Base-by-base conservation (phyloP, 2,888 invertebrate species). In the Plebejus melissa region DNA sequence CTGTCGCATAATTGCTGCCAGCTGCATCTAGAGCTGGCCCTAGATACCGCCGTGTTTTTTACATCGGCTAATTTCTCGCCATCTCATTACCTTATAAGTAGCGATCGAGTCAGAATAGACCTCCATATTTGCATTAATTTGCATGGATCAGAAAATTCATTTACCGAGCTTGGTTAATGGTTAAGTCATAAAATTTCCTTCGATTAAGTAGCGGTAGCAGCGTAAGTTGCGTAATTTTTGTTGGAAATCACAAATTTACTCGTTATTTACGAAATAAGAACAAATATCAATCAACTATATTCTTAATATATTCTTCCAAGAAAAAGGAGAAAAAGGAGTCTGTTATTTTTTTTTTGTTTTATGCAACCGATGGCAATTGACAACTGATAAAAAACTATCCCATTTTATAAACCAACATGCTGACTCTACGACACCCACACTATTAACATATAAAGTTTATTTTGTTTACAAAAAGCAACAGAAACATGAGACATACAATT, bases 391-490 rank as follows among this genome's bases (percentile, higher is more conserved):
- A 6, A 60, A 28, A 22, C 60, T 28, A 65, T 36, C 65, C 65
- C 65, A 36, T 65, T 32, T 11, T 1, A 32, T 1, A 13, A 65
- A 13, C 4, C 1, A 1, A 1, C 1, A 65, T 36, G 36, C 32
- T 36, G 32, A 36, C 65, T 5, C 65, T 65, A 65, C 32, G 13
- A 22, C 7, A 13, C 76, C 76, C 32, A 65, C 71, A 76, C 76
- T 75, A 82, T 84, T 84, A 85, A 83, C 77, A 78, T 77, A 76
- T 74, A 76, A 76, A 80, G 77, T 84, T 84, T 83, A 83, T 83
- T 82, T 79, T 81, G 81, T 82, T 83, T 82, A 83, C 83, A 83
- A 81, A 82, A 79, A 81, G 79, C 80, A 22, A 72, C 77, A 76
- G 75, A 77, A 80, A 74, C 69, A 69, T 77, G 75, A 78, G 75